Evolutionary conservation across 2,888 invertebrate species (phyloP).

Genomic region (Drosophila histrio): DNA sequence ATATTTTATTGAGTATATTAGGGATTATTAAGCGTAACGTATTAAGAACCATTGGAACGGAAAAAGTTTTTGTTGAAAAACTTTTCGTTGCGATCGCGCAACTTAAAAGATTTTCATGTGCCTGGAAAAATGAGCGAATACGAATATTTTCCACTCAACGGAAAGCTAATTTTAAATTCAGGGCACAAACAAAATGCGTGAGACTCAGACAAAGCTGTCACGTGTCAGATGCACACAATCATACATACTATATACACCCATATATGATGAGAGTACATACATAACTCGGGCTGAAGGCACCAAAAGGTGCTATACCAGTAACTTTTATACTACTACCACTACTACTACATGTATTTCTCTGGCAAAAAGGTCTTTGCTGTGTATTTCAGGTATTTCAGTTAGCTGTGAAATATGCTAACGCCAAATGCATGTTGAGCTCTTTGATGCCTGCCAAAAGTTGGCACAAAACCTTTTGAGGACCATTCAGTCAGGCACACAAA

Average conservation of each 20-base stretch:
- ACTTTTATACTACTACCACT: no score
- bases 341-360: background rate
- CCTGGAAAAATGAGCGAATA: slow-evolving; percentile 40
- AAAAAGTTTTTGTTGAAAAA: slow-evolving; percentile 32
- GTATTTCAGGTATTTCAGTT: slow-evolving; percentile 25
- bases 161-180: slow-evolving; percentile 66
- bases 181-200: slow-evolving; percentile 54
- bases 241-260: slow-evolving; percentile 14
- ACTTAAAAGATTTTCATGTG: slow-evolving; percentile 27
- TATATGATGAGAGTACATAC: slow-evolving; percentile 9
- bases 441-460: slow-evolving; percentile 40
- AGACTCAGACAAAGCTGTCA: slow-evolving; percentile 46
- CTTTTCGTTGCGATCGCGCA: slow-evolving; percentile 14
- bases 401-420: slow-evolving; percentile 47
- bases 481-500: background rate
- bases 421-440: slow-evolving; percentile 54
- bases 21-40: slow-evolving; percentile 36
- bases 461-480: slow-evolving; percentile 21
- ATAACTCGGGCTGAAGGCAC: slow-evolving; percentile 10
- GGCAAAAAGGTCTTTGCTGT: slow-evolving; percentile 24
- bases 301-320: slow-evolving; percentile 14
- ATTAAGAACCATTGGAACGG: slow-evolving; percentile 36
- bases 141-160: slow-evolving; percentile 48
- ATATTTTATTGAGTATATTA: slow-evolving; percentile 68
- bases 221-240: slow-evolving; percentile 42